Base-by-base conservation (phyloP, 2,113 vertebrate genomes). In the Apistogramma diplotaenia region DNA sequence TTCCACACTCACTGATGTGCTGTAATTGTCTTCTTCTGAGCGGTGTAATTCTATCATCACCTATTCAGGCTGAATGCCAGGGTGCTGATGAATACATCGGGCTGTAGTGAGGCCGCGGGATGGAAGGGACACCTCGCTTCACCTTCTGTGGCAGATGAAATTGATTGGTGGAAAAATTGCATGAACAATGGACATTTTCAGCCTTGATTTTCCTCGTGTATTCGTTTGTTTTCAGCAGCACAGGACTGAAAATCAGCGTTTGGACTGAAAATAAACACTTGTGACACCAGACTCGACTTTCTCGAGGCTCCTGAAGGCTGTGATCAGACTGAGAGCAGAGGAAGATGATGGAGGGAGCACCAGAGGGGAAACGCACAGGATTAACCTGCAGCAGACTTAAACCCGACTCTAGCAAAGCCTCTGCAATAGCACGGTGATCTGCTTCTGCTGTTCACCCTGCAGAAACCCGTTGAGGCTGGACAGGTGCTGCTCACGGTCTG, bases 1-100 rank as follows among this genome's bases (percentile, higher is more conserved):
- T 73, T 78, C 31, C 9, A 13, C 81, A 1, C 62, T 76, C 18
- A 83, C 60, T 78, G 76, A 90, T 55, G 83, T 29, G 78, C n/a
- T 53, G 75, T 78, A 58, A 87, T 89, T 78, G 81, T 90, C 87
- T 83, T 73, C 55, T 55, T 82, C 78, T 60, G 78, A 61, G 85
- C 13, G 19, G 18, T 80, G 74, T 84, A 87, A 89, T 85, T 84
- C 83, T 80, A 83, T 79, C 78, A 23, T 46, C 4, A 75, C 49
- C 61, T 49, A 31, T 85, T 89, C 74, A 71, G 76, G 59, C 58
- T 72, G 81, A 81, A 59, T 74, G 76, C 74, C 51, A 1, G 57
- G 6, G 55, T 6, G 43, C 21, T 21, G 40, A 35, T 79, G 75
- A 88, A 89, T 85, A 54, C 76, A 70, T 71, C 4, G 58, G 3